Evolutionary conservation across 2,888 invertebrate species (phyloP), one percentile per base, ranked within the genome.

Genomic region (Megalurothrips usitatus): DNA sequence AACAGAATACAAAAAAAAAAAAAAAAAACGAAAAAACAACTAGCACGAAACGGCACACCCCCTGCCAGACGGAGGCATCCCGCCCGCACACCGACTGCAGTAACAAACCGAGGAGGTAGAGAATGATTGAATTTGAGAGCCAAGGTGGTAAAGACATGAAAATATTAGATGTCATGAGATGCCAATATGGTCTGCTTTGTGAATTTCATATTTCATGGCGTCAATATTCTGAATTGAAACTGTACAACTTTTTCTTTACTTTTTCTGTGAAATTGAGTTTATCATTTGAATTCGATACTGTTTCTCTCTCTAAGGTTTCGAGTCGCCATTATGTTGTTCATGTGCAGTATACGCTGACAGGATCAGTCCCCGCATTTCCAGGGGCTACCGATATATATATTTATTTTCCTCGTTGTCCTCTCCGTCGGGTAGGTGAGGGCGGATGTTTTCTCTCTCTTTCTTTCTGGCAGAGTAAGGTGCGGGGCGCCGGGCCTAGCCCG

Each of bases 341-440:
- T 75, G 68, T 75, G 68, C 68, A 75, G 68, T 75, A 75, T 75
- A 75, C 26, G 68, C 68, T n/a, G 68, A 75, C 68, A 75, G 68
- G 68, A 75, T 75, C 26, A 26, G 68, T 75, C 68, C 6, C 34
- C 34, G 6, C 6, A 43, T 43, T 43, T 43, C 34, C 68, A 26
- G 23, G 26, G 68, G 23, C 23, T 75, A 11, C 12, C 68, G 11
- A 14, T 52, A 1, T 17, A 52, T 14, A 52, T 11, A 52, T 17
- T 14, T 14, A 17, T 52, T 58, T 58, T 58, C 34, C 34, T 6
- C 34, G 3, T 43, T 58, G 14, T 58, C 6, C 17, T 1, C 17
- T 58, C 2, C 58, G 3, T 19, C 52, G 19, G 58, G 12, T 52
- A 19, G 58, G 17, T 19, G n/a, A 58, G 17, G n/a, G 58, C 17